These are phyloP conservation scores for Brachionus angularis DNA, from an alignment of 1,140 invertebrate species.

Conservation along the genomic window DNA sequence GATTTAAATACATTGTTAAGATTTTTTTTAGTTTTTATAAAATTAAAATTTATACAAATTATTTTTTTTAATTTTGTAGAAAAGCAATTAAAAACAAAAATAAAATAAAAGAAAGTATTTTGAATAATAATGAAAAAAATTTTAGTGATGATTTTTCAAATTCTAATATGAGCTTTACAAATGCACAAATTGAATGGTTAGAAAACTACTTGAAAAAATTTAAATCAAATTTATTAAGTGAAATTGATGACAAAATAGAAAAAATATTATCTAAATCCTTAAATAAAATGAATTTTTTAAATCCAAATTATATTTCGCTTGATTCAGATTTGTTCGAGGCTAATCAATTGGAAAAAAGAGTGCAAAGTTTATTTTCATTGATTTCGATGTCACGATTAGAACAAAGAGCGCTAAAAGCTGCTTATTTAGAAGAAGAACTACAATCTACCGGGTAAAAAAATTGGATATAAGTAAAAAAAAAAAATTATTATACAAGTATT, in stretches of 20 bases:
- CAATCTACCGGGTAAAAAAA: neutral
- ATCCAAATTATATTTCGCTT: neutral
- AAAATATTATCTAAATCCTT: neutral
- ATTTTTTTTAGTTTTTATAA: too few relatives aligned
- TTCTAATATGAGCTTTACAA: neutral
- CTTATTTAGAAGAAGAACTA: constrained; percentile 38
- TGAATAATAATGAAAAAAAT: too few relatives aligned
- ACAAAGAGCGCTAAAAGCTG: constrained; percentile 15
- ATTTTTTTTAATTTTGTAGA: too few relatives aligned
- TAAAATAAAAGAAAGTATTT: too few relatives aligned
- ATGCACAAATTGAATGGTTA: constrained; percentile 16
- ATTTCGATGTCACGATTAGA: neutral
- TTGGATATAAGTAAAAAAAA: too few relatives aligned
- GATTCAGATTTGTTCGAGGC: neutral
- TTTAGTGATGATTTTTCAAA: neutral
- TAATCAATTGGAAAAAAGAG: neutral
- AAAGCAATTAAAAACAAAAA: neutral
- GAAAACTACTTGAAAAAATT: constrained; percentile 30
- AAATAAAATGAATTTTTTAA: neutral
- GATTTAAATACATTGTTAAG: neutral
- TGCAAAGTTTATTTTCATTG: neutral
- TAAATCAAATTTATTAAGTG: neutral
- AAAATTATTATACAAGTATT: too few relatives aligned
- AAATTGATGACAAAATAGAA: constrained; percentile 4
- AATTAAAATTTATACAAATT: too few relatives aligned